Percentiles rank a stretch among this genome's conserved stretches.
Conservation (phyloP, 2,797 vertebrate species). For the Tamandua tetradactyla region DNA sequence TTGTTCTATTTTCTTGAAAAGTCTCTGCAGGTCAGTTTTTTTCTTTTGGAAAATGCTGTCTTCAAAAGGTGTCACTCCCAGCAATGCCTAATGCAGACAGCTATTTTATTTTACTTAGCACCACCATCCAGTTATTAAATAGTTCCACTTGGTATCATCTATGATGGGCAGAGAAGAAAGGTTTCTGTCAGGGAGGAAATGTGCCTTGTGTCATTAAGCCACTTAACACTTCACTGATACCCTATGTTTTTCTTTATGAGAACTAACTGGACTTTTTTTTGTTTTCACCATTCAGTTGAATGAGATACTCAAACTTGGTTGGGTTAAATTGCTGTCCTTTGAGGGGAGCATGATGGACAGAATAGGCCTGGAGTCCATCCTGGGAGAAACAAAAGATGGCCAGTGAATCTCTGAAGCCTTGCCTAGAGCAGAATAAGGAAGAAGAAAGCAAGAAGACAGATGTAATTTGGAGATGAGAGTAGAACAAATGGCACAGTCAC, state of each 20-base stretch:
- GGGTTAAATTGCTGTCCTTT: slow-evolving; percentile 93
- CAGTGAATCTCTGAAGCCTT: slow-evolving; percentile 87
- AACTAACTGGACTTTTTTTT: slow-evolving; percentile 36
- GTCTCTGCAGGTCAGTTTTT: too few species aligned
- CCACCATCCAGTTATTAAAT: background rate
- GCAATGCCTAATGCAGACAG: too few species aligned
- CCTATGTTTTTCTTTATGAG: background rate
- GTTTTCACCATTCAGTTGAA: slow-evolving; percentile 84
- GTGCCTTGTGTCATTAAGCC: background rate
- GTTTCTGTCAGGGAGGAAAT: background rate
- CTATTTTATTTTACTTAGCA: too few species aligned
- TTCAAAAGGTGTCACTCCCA: too few species aligned
- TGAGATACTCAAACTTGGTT: slow-evolving; percentile 95
- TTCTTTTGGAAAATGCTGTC: too few species aligned
- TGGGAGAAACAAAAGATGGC: slow-evolving; percentile 88
- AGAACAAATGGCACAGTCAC: background rate
- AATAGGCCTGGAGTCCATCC: slow-evolving; percentile 87
- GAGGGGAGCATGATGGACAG: slow-evolving; percentile 91
- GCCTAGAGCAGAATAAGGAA: slow-evolving; percentile 65
- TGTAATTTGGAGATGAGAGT: slow-evolving; percentile 71
- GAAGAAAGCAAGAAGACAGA: slow-evolving; percentile 75
- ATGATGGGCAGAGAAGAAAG: background rate
- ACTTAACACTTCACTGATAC: background rate
- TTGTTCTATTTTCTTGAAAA: too few species aligned
- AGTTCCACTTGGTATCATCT: background rate